Percentiles rank a stretch among this genome's conserved stretches.
These are phyloP conservation scores for Saccostrea cuccullata DNA, from an alignment of 1,140 invertebrate genomes.

Conservation along the genomic window DNA sequence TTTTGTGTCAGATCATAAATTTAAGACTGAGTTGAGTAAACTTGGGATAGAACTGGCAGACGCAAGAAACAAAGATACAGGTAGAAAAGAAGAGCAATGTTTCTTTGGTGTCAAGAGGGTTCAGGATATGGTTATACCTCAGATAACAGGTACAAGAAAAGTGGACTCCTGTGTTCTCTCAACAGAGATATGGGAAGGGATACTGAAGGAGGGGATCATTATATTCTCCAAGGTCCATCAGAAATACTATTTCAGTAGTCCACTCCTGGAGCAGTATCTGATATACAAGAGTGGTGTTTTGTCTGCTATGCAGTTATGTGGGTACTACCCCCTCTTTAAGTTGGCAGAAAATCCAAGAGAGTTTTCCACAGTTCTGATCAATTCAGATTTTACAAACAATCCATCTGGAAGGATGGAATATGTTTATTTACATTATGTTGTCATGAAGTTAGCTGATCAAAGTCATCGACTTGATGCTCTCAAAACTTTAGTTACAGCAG, in stretches of 20 bases:
- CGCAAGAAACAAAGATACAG: not conserved
- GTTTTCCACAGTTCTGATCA: not conserved
- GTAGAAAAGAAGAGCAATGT: not conserved
- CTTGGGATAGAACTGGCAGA: not conserved
- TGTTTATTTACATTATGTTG: not conserved
- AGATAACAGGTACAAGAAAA: not conserved
- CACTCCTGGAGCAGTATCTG: not conserved
- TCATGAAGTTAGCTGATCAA: not conserved
- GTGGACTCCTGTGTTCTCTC: not conserved
- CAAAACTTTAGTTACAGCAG: not conserved
- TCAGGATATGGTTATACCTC: not conserved
- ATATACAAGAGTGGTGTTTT: not conserved
- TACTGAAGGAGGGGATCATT: not conserved
- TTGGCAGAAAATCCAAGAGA: not conserved
- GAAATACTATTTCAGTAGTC: not conserved
- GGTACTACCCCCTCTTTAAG: not conserved
- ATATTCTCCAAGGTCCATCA: not conserved
- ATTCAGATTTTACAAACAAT: not conserved
- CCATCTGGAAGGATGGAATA: conserved; percentile 2
- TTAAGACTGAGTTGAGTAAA: not conserved
- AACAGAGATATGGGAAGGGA: not conserved
- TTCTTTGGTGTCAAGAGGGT: not conserved
- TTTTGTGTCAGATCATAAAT: not conserved
- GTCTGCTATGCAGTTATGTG: not conserved
- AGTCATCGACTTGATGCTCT: not conserved